Base-by-base conservation (phyloP, 2,113 vertebrate species). In the Urocynchramus pylzowi region DNA sequence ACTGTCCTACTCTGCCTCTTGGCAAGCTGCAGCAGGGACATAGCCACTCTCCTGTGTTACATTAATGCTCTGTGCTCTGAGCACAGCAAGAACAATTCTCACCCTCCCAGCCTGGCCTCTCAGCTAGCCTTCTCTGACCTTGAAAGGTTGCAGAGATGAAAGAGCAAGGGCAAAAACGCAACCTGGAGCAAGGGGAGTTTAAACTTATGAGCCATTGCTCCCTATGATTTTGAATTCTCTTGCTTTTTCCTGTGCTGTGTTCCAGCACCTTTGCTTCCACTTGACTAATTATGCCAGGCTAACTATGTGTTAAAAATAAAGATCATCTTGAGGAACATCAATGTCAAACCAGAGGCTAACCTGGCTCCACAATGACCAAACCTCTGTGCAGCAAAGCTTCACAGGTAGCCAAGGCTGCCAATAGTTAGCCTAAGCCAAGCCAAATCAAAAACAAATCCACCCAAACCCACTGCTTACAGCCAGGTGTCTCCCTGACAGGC, bases 31-130 rank as follows among this genome's bases (percentile, higher is more conserved):
- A 75, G 69, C 77, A 78, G 27, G 30, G 68, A 61, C 33, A 35
- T 1, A 71, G 2, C 44, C 28, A 20, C 69, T 76, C 49, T 33
- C 16, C 37, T 0, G 0, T 4, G 24, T 7, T 7, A 19, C 79
- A 22, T 83, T 67, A 88, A 92, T 90, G 79, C 64, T 69, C 56
- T 24, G 44, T 57, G 65, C 31, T 59, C 44, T 4, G 7, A 68
- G 65, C 7, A 4, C 37, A 37, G 41, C 1, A 19, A 82, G n/a
- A 78, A 11, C 67, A 84, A 82, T 57, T 80, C 44, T 60, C 76
- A 85, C 37, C 6, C 22, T 87, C 59, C n/a, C 54, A 26, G 52
- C 45, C 61, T 59, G n/a, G 39, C 60, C 60, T 73, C 50, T 44
- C 70, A 80, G 9, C 42, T 84, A 42, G 30, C 21, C 50, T 75